These are phyloP conservation scores for Dromococcyx pavoninus DNA, from an alignment of 2,797 vertebrate species.

Conservation along the genomic window DNA sequence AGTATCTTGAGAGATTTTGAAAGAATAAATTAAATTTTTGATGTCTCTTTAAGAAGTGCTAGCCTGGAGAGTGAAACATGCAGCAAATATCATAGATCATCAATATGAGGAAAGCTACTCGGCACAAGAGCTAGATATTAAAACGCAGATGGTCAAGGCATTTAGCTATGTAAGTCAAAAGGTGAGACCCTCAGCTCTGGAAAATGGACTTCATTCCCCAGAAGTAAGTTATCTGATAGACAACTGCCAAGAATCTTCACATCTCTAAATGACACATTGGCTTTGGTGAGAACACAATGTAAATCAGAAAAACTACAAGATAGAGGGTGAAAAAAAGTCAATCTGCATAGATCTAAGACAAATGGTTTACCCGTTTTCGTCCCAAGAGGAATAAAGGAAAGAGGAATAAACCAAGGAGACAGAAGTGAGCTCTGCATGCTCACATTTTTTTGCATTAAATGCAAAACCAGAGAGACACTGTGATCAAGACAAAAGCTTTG, in stretches of 20 bases:
- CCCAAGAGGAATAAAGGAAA: neutral
- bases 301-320: neutral
- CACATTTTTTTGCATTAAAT: neutral
- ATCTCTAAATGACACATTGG: neutral
- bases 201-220: neutral
- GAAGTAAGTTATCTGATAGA: neutral
- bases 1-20: neutral
- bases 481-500: neutral
- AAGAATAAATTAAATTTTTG: neutral
- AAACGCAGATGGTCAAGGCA: neutral
- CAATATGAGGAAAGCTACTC: neutral
- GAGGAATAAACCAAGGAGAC: neutral
- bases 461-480: neutral
- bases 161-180: neutral
- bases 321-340: neutral
- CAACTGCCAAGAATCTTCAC: neutral
- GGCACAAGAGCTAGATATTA: neutral
- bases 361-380: neutral
- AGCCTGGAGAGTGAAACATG: neutral
- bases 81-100: neutral
- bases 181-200: rapidly evolving
- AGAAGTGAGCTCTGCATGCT: neutral
- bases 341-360: neutral
- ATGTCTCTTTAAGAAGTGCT: neutral
- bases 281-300: rapidly evolving